phyloP scores from a whole-genome alignment of 2,113 vertebrate species.

The Upupa epops region DNA sequence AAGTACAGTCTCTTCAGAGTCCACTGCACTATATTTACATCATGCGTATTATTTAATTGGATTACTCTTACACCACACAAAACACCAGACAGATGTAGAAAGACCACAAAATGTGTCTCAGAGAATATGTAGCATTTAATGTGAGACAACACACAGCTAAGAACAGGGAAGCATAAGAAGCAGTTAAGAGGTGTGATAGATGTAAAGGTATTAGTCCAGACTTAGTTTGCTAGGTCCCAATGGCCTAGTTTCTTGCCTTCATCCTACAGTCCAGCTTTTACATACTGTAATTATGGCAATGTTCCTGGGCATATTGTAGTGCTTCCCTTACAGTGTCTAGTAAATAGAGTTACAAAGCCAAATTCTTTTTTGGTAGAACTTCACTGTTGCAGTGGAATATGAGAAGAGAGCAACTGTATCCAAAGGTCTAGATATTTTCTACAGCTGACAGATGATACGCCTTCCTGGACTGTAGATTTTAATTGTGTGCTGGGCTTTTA shows the following conservation, averaged over 20 bases:
- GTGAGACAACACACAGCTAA: not conserved
- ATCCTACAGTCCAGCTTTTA: not conserved
- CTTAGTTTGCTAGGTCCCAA: not conserved
- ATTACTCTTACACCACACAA: not conserved
- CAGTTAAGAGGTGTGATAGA: not conserved
- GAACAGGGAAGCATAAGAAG: not conserved
- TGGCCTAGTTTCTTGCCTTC: not conserved
- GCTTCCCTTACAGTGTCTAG: not conserved
- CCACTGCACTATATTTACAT: not conserved
- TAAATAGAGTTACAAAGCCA: not conserved
- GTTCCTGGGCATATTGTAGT: not conserved
- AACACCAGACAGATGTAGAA: not conserved
- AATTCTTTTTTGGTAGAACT: not conserved
- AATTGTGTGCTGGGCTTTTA: not conserved
- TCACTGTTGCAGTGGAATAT: not conserved
- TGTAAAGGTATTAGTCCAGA: not conserved
- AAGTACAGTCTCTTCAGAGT: not conserved
- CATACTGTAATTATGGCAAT: not conserved
- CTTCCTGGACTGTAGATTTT: not conserved
- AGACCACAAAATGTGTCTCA: accelerated
- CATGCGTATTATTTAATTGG: not conserved
- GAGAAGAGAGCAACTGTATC: not conserved
- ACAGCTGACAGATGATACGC: not conserved
- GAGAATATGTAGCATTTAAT: not conserved
- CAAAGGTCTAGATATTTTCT: not conserved